Percentiles rank a stretch among this genome's conserved stretches.
Evolutionary conservation across 1,140 invertebrate species (phyloP).

Genomic region (Drosophila gunungcola): DNA sequence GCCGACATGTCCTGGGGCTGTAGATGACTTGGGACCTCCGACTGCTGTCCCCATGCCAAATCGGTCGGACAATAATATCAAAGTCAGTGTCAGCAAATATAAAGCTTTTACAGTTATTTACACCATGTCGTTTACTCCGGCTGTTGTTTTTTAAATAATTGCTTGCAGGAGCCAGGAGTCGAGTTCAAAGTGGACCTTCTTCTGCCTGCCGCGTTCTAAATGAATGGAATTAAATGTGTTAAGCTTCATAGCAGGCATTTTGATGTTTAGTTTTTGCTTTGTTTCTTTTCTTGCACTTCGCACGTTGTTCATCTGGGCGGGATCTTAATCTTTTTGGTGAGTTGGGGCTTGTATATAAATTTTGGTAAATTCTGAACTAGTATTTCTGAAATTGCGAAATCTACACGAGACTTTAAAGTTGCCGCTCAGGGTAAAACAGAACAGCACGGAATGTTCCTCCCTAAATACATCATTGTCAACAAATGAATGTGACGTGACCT

Average conservation of each 20-base stretch:
- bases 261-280: conserved; percentile 39
- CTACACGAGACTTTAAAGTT: no score
- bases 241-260: conserved; percentile 76
- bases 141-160: conserved; percentile 82
- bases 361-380: conserved; percentile 17
- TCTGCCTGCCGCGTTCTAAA: conserved; percentile 26
- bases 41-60: conserved; percentile 16
- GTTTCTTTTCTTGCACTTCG: conserved; percentile 12
- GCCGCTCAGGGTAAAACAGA: not conserved
- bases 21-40: conserved; percentile 12
- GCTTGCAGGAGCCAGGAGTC: conserved; percentile 68
- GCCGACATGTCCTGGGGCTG: conserved; percentile 31
- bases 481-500: conserved; percentile 83
- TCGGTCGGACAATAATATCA: conserved; percentile 72
- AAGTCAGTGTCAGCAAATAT: conserved; percentile 80
- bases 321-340: conserved; percentile 7
- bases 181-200: not conserved
- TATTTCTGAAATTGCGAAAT: no score
- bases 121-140: conserved; percentile 71
- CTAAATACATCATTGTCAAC: conserved; percentile 82
- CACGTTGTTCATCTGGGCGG: conserved; percentile 33
- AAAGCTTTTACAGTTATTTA: conserved; percentile 84
- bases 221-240: conserved; percentile 57
- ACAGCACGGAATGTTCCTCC: not conserved
- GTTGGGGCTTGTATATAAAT: conserved; percentile 23